Evolutionary conservation across 1,140 invertebrate genomes (phyloP).

Genomic region (Melanaphis sacchari): DNA sequence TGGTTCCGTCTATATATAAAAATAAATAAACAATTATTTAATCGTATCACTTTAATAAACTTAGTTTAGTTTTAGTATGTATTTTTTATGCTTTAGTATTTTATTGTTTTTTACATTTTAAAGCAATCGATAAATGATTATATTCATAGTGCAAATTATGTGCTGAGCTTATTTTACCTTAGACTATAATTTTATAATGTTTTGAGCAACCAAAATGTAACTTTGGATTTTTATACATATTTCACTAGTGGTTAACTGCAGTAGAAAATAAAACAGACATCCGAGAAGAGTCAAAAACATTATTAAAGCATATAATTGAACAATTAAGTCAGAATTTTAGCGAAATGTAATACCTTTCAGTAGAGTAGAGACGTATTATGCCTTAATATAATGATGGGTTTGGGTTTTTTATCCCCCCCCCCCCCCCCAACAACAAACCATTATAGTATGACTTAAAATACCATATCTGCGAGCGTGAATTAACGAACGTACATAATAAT

Average conservation of each 20-base stretch:
- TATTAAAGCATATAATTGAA: constrained; percentile 3
- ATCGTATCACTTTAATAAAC: background rate
- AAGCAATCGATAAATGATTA: background rate
- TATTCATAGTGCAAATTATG: background rate
- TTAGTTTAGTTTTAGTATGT: too few relatives aligned
- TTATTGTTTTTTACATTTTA: background rate
- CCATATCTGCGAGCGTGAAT: background rate
- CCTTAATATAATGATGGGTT: constrained; percentile 33
- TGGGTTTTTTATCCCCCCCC: background rate
- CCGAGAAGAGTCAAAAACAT: constrained; percentile 23
- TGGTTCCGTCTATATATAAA: too few relatives aligned
- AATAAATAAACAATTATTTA: too few relatives aligned
- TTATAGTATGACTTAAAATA: constrained; percentile 21
- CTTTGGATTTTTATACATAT: background rate
- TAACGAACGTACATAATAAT: constrained; percentile 45
- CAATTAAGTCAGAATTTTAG: constrained; percentile 47
- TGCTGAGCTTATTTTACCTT: background rate
- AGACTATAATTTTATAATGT: background rate
- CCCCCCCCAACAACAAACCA: background rate
- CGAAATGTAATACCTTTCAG: constrained; percentile 23
- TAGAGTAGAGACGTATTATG: background rate
- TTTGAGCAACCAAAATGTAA: background rate
- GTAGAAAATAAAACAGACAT: background rate
- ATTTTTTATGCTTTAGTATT: background rate
- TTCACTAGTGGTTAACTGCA: background rate